phyloP scores from a whole-genome alignment of 2,888 invertebrate species.

The Archips crataeganus region DNA sequence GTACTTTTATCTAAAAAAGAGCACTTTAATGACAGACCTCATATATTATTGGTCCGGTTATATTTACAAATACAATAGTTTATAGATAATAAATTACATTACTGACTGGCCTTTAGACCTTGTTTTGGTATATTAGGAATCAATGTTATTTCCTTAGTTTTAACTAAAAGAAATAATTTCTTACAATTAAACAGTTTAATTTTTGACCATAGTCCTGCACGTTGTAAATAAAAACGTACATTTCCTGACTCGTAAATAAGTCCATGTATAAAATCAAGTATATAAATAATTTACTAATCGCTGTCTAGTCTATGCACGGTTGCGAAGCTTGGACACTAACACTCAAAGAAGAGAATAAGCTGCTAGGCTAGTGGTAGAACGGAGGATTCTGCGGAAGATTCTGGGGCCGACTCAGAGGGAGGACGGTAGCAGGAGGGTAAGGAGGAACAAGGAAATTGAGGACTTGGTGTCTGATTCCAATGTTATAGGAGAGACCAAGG shows the following conservation, averaged over 20 bases:
- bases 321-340: too few species aligned
- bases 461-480: too few species aligned
- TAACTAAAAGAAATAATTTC: background rate
- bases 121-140: constrained; percentile 30
- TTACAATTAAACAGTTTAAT: constrained; percentile 16
- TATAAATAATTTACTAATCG: background rate
- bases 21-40: too few species aligned
- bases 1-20: too few species aligned
- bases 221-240: background rate
- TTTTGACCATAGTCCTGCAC: background rate
- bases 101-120: constrained; percentile 17
- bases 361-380: too few species aligned
- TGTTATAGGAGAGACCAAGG: too few species aligned
- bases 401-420: too few species aligned
- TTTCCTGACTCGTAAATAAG: background rate
- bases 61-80: constrained; percentile 10
- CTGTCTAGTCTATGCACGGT: background rate
- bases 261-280: background rate
- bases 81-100: constrained; percentile 18
- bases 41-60: too few species aligned
- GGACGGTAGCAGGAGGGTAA: too few species aligned
- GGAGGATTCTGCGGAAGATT: too few species aligned
- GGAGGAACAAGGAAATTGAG: too few species aligned
- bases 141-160: background rate
- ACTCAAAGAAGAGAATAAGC: too few species aligned